A percentile compares a stretch with the other conserved stretches of the same genome.
Conservation (phyloP, 2,113 vertebrate species). For the Dicentrarchus labrax region DNA sequence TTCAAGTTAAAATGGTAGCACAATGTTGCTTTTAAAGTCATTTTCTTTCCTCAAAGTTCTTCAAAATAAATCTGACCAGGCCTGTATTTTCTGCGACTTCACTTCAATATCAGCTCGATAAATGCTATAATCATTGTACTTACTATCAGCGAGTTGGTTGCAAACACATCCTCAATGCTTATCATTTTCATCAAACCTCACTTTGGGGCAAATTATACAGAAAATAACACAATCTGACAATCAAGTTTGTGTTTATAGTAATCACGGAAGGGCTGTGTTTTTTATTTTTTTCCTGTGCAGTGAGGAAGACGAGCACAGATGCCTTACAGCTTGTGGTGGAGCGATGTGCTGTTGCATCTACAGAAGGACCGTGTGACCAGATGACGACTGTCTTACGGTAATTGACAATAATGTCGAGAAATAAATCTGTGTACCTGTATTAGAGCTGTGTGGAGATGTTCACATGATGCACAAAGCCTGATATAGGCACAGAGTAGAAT, state of each 20-base stretch:
- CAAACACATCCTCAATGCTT: conserved; percentile 6
- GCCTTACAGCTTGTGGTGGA: conserved; percentile 90
- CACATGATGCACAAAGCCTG: background rate
- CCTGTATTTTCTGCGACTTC: background rate
- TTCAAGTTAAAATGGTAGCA: too few relatives aligned
- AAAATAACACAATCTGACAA: background rate
- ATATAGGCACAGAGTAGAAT: background rate
- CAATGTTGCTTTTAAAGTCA: background rate
- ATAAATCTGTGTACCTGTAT: conserved; percentile 21
- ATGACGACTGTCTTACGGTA: conserved; percentile 91
- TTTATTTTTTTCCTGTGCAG: conserved; percentile 76
- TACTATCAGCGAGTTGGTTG: conserved; percentile 2
- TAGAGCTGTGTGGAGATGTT: background rate
- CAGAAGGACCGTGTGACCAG: conserved; percentile 84
- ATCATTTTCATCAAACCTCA: conserved; percentile 21
- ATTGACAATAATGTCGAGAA: conserved; percentile 63
- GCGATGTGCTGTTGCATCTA: conserved; percentile 86
- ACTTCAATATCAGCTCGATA: background rate
- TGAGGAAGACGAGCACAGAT: conserved; percentile 91
- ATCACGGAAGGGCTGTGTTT: conserved; percentile 3
- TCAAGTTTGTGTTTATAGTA: conserved; percentile 6
- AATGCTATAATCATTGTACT: conserved; percentile 12
- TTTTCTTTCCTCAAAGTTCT: background rate
- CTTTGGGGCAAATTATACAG: conserved; percentile 6
- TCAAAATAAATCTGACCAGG: conserved; percentile 1